phyloP scores from a whole-genome alignment of 2,888 invertebrate species.

The Galerucella calmariensis region DNA sequence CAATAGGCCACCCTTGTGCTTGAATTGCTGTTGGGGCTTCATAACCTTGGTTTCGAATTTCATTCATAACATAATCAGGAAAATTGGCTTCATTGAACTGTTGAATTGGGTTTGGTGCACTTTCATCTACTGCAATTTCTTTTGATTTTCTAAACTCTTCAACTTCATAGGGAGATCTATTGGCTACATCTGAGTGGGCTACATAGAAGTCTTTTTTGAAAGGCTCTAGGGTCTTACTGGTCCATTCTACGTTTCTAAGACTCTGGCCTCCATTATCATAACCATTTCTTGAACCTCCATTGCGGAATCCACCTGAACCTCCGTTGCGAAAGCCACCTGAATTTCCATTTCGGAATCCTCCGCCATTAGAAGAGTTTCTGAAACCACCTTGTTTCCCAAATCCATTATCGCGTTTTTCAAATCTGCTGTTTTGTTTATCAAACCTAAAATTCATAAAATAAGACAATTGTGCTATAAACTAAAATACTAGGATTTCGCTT shows the following conservation, averaged over 20 bases:
- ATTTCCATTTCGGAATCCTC: constrained; percentile 23
- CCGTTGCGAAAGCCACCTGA: constrained; percentile 25
- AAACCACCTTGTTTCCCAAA: constrained; percentile 4
- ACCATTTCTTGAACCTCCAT: constrained; percentile 22
- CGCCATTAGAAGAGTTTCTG: constrained; percentile 9
- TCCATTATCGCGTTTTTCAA: constrained; percentile 22
- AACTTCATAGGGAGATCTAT: constrained; percentile 73
- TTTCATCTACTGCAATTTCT: constrained; percentile 88
- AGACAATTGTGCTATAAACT: neutral
- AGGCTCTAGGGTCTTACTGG: constrained; percentile 75
- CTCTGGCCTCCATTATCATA: constrained; percentile 24
- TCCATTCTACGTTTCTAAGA: constrained; percentile 72
- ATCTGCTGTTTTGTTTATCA: constrained; percentile 19
- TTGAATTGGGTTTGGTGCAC: constrained; percentile 78
- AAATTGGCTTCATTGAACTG: constrained; percentile 83
- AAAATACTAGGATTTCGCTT: too few species aligned
- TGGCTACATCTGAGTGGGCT: constrained; percentile 75
- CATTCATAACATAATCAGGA: constrained; percentile 80
- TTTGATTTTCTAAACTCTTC: constrained; percentile 79
- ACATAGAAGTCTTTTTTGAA: constrained; percentile 89
- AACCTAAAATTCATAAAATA: constrained; percentile 2
- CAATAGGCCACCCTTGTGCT: constrained; percentile 89
- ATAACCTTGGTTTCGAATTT: constrained; percentile 81
- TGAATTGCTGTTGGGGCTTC: constrained; percentile 84
- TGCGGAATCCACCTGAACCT: constrained; percentile 21